Percentiles rank a stretch among this genome's conserved stretches.
Evolutionary conservation across 1,140 invertebrate species (phyloP).

Genomic region (Melanaphis sacchari): DNA sequence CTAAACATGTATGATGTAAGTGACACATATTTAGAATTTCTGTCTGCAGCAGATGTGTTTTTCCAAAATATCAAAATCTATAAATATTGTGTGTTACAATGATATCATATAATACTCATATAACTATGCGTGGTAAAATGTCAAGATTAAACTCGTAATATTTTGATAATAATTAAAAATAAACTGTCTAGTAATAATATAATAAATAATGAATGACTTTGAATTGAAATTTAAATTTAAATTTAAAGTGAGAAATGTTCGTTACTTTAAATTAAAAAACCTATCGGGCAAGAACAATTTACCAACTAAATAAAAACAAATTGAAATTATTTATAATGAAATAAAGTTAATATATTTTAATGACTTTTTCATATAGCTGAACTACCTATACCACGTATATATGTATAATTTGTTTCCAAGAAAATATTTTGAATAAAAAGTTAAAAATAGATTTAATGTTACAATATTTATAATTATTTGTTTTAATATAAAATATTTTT

Average conservation of each 20-base stretch:
- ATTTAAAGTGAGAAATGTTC: background rate
- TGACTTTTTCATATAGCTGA: background rate
- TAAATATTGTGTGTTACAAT: background rate
- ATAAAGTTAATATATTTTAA: background rate
- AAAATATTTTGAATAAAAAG: background rate
- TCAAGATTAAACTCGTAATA: background rate
- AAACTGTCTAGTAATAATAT: background rate
- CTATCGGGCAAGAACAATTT: background rate
- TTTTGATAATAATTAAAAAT: background rate
- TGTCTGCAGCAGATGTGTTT: background rate
- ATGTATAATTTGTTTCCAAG: background rate
- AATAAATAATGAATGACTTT: background rate
- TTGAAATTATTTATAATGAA: background rate
- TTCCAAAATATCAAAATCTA: background rate
- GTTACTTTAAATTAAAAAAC: background rate
- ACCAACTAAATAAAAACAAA: background rate
- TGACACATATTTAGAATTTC: background rate
- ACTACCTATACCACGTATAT: background rate
- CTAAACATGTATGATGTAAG: background rate
- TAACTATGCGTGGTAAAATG: background rate
- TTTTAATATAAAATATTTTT: background rate
- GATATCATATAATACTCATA: background rate
- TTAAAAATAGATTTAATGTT: background rate
- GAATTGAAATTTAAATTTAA: background rate
- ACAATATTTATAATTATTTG: background rate